phyloP scores from a whole-genome alignment of 2,888 invertebrate genomes.

The Nomada fabriciana region DNA sequence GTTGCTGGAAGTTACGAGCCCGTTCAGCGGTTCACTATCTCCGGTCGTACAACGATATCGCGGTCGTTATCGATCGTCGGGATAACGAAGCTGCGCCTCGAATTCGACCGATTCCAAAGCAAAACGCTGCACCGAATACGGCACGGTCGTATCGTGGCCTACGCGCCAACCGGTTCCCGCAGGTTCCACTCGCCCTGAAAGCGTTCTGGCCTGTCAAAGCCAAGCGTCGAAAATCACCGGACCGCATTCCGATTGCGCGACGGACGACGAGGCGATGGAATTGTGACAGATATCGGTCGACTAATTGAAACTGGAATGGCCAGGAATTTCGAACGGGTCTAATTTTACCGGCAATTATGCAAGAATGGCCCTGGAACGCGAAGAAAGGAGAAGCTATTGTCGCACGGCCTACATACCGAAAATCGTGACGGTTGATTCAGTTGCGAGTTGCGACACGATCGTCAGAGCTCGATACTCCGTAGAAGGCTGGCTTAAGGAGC shows the following conservation, averaged over 20 bases:
- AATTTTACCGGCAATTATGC: not conserved
- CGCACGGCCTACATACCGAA: slow-evolving; percentile 55
- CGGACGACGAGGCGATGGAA: not conserved
- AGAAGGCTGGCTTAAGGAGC: slow-evolving; percentile 64
- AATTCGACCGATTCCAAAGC: not conserved
- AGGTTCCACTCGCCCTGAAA: not conserved
- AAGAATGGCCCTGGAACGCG: slow-evolving; percentile 5
- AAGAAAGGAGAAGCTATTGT: slow-evolving; percentile 24
- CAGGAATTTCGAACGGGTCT: not conserved
- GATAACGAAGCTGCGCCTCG: not conserved
- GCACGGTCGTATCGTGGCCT: not conserved
- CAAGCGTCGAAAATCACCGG: not conserved
- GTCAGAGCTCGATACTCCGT: slow-evolving; percentile 62
- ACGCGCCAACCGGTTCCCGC: not conserved
- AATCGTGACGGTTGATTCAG: slow-evolving; percentile 47
- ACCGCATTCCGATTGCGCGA: not conserved
- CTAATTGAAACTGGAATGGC: not conserved
- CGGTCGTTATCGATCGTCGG: slow-evolving; percentile 10
- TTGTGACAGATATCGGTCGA: not conserved
- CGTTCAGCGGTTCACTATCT: not conserved
- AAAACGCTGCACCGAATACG: slow-evolving; percentile 11
- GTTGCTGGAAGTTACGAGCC: not conserved
- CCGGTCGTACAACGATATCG: not conserved
- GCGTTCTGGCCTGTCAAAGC: not conserved
- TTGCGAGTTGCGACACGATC: slow-evolving; percentile 66